phyloP scores from a whole-genome alignment of 2,888 invertebrate genomes.

The Andrena hattorfiana region DNA sequence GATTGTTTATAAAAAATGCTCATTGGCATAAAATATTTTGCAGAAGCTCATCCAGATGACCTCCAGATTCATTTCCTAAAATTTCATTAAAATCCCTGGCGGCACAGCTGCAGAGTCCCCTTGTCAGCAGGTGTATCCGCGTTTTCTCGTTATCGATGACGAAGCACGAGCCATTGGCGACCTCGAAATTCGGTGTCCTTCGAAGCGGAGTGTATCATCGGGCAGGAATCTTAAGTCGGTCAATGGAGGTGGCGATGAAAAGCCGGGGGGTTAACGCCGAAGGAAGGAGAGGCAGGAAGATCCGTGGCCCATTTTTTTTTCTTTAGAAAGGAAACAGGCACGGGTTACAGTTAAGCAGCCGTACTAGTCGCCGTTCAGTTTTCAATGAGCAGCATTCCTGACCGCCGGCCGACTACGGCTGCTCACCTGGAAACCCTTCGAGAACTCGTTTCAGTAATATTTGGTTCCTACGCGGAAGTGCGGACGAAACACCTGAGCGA shows the following conservation, averaged over 20 bases:
- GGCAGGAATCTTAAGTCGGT: slow-evolving; percentile 52
- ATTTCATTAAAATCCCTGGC: no score
- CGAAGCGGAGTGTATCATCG: slow-evolving; percentile 42
- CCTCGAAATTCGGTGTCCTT: slow-evolving; percentile 28
- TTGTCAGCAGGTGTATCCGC: background rate
- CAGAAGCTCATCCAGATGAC: no score
- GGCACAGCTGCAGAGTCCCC: no score
- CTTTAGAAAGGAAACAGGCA: slow-evolving; percentile 79
- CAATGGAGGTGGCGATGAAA: slow-evolving; percentile 26
- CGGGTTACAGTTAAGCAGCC: slow-evolving; percentile 77
- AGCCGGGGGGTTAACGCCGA: slow-evolving; percentile 6
- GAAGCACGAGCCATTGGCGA: background rate
- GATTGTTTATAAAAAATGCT: no score
- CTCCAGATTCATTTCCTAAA: no score
- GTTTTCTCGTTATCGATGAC: background rate
- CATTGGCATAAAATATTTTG: no score
- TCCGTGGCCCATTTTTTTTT: slow-evolving; percentile 77
- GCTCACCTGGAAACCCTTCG: slow-evolving; percentile 62
- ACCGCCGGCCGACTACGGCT: slow-evolving; percentile 53
- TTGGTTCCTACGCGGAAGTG: slow-evolving; percentile 68
- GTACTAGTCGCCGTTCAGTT: slow-evolving; percentile 59
- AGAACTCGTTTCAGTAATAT: slow-evolving; percentile 61
- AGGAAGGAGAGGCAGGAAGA: slow-evolving; percentile 59
- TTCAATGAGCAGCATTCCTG: slow-evolving; percentile 69
- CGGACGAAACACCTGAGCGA: slow-evolving; percentile 54